Percentiles rank a stretch among this genome's conserved stretches.
Evolutionary conservation across 2,888 invertebrate genomes (phyloP).

Genomic region (Anarsia innoxiella): DNA sequence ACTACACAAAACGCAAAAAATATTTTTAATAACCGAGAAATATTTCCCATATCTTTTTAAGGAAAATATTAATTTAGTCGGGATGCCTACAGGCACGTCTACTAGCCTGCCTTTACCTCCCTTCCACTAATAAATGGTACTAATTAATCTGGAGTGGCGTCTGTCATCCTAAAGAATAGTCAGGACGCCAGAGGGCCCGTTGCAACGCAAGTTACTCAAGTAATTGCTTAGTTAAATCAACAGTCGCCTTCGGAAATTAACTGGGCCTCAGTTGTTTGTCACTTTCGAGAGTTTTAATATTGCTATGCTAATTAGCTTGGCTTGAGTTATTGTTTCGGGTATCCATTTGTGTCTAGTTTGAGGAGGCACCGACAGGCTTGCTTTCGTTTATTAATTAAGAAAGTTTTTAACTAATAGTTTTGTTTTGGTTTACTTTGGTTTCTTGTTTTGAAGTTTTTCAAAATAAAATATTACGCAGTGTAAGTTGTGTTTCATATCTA

Average conservation of each 20-base stretch:
- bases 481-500: too few species aligned
- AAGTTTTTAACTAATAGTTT: too few species aligned
- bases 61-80: not conserved
- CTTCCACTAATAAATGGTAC: slow-evolving; percentile 56
- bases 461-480: too few species aligned
- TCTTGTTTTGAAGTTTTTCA: too few species aligned
- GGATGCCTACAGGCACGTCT: not conserved
- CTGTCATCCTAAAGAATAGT: slow-evolving; percentile 68
- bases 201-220: slow-evolving; percentile 40
- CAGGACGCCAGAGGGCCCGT: slow-evolving; percentile 32
- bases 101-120: slow-evolving; percentile 13
- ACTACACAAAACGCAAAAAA: too few species aligned
- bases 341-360: too few species aligned
- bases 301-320: slow-evolving; percentile 22
- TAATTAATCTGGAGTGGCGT: slow-evolving; percentile 65
- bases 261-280: slow-evolving; percentile 30
- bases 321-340: too few species aligned
- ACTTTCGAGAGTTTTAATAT: slow-evolving; percentile 33
- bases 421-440: too few species aligned
- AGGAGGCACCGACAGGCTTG: too few species aligned
- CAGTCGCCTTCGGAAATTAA: slow-evolving; percentile 29
- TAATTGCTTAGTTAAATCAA: slow-evolving; percentile 66
- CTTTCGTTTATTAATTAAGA: too few species aligned
- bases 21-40: too few species aligned
- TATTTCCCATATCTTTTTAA: not conserved